Conservation (phyloP, 2,888 invertebrate species). For the Thereva nobilitata region DNA sequence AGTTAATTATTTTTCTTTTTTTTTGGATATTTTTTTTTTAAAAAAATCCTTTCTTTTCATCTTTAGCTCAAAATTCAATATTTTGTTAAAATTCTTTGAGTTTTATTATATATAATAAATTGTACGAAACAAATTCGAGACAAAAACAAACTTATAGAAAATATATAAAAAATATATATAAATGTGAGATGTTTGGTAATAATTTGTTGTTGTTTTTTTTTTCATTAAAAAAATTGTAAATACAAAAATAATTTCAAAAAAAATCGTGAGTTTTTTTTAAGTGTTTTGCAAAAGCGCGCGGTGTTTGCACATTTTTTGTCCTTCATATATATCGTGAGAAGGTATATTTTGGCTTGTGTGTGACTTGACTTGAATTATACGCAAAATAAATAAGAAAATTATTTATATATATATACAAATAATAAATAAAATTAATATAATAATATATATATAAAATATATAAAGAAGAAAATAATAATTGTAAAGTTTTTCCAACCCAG, state of each 20-base stretch:
- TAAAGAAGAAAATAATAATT: too few species aligned
- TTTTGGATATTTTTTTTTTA: too few species aligned
- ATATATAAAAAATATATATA: constrained; percentile 1
- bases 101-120: constrained; percentile 9
- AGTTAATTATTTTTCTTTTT: too few species aligned
- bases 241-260: not conserved
- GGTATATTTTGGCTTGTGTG: not conserved
- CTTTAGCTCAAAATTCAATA: not conserved
- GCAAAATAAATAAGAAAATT: constrained; percentile 28
- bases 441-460: too few species aligned
- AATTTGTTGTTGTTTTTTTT: not conserved
- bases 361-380: constrained; percentile 26
- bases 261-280: constrained; percentile 24
- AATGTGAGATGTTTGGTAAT: not conserved
- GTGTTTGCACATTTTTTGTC: constrained; percentile 35
- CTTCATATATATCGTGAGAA: too few species aligned
- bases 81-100: constrained; percentile 26
- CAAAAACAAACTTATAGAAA: not conserved
- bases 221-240: not conserved
- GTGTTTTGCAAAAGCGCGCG: constrained; percentile 39
- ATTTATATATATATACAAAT: constrained; percentile 13
- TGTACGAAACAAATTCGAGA: constrained; percentile 6
- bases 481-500: constrained; percentile 40
- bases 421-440: constrained; percentile 8
- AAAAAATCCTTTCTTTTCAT: too few species aligned